phyloP scores from a whole-genome alignment of 2,797 vertebrate species.

The Nasua narica region DNA sequence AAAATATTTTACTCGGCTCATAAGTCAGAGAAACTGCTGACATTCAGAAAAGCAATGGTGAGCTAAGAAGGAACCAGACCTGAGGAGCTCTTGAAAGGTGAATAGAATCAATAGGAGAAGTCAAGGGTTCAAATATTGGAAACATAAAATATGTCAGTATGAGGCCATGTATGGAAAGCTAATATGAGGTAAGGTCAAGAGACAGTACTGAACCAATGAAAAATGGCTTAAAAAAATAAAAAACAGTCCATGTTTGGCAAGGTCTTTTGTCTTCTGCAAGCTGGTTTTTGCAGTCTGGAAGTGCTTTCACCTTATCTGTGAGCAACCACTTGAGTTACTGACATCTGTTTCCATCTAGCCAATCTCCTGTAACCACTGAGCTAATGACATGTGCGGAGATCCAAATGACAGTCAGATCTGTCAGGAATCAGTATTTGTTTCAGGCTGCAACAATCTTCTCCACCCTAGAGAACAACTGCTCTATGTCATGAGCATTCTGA shows the following conservation, averaged over 20 bases:
- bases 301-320: constrained; percentile 64
- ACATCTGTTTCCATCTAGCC: constrained; percentile 62
- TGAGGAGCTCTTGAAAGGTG: constrained; percentile 32
- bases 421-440: not conserved
- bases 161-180: not conserved
- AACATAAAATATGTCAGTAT: constrained; percentile 12
- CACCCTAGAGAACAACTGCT: constrained; percentile 36
- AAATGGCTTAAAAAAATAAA: not conserved
- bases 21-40: constrained; percentile 55
- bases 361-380: constrained; percentile 55
- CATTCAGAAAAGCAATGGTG: constrained; percentile 29
- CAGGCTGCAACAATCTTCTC: constrained; percentile 47
- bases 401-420: constrained; percentile 59
- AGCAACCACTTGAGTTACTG: constrained; percentile 50
- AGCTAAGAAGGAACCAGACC: not conserved
- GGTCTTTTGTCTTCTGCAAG: not conserved
- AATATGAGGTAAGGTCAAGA: not conserved
- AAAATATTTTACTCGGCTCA: constrained; percentile 22
- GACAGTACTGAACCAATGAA: not conserved
- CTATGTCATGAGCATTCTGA: not conserved
- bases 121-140: constrained; percentile 26
- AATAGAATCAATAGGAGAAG: constrained; percentile 45
- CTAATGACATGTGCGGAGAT: constrained; percentile 63
- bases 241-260: not conserved
- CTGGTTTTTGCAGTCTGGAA: constrained; percentile 1